Conservation (phyloP, 2,888 invertebrate genomes). For the Hemistola chrysoprasaria region DNA sequence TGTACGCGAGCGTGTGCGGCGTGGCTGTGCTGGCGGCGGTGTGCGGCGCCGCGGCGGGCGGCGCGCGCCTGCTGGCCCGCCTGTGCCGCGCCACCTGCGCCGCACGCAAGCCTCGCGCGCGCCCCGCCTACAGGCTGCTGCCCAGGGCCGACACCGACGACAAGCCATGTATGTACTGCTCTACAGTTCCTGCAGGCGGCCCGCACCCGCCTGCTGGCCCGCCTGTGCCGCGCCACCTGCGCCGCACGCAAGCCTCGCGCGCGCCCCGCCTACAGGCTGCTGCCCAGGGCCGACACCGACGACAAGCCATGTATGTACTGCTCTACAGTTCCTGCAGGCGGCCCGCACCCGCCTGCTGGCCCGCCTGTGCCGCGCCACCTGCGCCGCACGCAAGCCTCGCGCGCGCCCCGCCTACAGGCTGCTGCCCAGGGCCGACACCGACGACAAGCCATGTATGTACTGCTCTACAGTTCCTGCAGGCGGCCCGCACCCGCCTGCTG, state of each 20-base stretch:
- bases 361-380: too few species aligned
- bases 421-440: too few species aligned
- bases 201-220: conserved; percentile 73
- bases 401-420: too few species aligned
- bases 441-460: too few species aligned
- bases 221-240: conserved; percentile 75
- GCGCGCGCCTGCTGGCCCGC: conserved; percentile 76
- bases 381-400: too few species aligned
- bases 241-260: conserved; percentile 74
- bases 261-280: conserved; percentile 85
- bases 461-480: too few species aligned
- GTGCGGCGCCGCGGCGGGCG: conserved; percentile 77
- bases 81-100: conserved; percentile 71
- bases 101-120: conserved; percentile 76
- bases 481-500: too few species aligned
- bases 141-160: conserved; percentile 88
- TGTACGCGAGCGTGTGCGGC: conserved; percentile 92
- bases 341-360: too few species aligned
- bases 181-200: too few species aligned
- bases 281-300: conserved; percentile 86
- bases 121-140: conserved; percentile 86
- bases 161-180: conserved; percentile 81
- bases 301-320: conserved; percentile 84
- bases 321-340: too few species aligned
- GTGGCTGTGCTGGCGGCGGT: conserved; percentile 82